phyloP scores from a whole-genome alignment of 2,888 invertebrate genomes.

The Drosophila nigritarsus region DNA sequence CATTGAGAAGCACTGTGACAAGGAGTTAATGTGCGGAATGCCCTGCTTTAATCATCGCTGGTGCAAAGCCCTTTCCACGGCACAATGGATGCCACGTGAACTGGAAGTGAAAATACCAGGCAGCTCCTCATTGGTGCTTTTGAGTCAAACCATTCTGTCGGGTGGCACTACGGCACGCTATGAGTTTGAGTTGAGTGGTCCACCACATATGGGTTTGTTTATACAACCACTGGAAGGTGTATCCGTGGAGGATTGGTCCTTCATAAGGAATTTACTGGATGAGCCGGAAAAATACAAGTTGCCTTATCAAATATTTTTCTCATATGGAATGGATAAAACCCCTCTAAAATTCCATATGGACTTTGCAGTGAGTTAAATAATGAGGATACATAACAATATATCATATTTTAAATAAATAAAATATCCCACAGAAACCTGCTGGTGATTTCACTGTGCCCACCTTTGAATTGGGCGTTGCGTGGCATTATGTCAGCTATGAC shows the following conservation, averaged over 20 bases:
- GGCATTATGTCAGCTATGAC: slow-evolving; percentile 86
- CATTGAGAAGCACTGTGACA: slow-evolving; percentile 66
- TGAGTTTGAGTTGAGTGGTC: slow-evolving; percentile 76
- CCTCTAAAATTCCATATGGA: slow-evolving; percentile 78
- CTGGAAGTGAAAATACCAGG: slow-evolving; percentile 65
- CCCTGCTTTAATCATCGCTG: slow-evolving; percentile 81
- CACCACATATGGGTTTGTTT: slow-evolving; percentile 79
- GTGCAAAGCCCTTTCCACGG: slow-evolving; percentile 57
- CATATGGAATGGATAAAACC: slow-evolving; percentile 69
- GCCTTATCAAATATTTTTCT: slow-evolving; percentile 80
- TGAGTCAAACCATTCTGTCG: slow-evolving; percentile 50
- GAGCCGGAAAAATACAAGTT: slow-evolving; percentile 58
- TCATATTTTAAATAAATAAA: not conserved
- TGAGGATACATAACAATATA: not conserved
- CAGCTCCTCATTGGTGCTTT: slow-evolving; percentile 55
- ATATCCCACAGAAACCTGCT: slow-evolving; percentile 39
- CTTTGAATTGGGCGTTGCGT: slow-evolving; percentile 85
- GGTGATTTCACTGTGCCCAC: slow-evolving; percentile 59
- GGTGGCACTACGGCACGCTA: slow-evolving; percentile 54
- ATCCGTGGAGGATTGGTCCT: slow-evolving; percentile 76
- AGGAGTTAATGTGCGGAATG: slow-evolving; percentile 79
- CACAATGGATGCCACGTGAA: slow-evolving; percentile 73
- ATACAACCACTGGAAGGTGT: slow-evolving; percentile 71
- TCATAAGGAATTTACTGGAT: slow-evolving; percentile 69
- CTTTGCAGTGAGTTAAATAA: slow-evolving; percentile 55